phyloP scores from a whole-genome alignment of 2,888 invertebrate species.

The Ornithoptera priamus region DNA sequence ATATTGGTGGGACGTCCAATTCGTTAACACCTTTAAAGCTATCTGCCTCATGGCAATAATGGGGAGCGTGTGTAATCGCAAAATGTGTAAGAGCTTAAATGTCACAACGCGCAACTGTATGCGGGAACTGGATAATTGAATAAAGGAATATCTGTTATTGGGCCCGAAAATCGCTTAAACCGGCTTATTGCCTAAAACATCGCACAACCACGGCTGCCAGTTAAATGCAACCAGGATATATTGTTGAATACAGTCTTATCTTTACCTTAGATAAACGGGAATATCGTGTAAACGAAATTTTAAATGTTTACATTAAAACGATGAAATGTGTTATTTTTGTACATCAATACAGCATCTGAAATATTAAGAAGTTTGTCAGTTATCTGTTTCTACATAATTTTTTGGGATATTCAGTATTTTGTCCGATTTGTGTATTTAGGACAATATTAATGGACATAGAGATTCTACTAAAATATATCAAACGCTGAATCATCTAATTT shows the following conservation, averaged over 20 bases:
- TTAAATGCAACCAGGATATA: neutral
- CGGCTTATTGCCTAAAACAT: constrained; percentile 7
- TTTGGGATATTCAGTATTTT: too few relatives aligned
- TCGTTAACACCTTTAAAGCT: neutral
- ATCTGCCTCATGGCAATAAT: neutral
- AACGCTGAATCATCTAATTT: too few relatives aligned
- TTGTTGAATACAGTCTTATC: neutral
- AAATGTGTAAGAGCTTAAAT: constrained; percentile 19
- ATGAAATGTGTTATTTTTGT: neutral
- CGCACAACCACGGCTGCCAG: neutral
- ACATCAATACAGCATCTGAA: neutral
- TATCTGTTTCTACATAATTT: too few relatives aligned
- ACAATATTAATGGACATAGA: too few relatives aligned
- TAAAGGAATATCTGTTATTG: constrained; percentile 23
- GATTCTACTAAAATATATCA: too few relatives aligned
- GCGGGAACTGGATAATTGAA: constrained; percentile 23
- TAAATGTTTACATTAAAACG: too few relatives aligned
- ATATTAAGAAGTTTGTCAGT: neutral
- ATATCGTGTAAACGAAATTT: neutral
- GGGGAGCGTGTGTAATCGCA: constrained; percentile 7
- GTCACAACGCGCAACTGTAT: neutral
- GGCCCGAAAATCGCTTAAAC: constrained; percentile 13
- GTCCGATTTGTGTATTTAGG: too few relatives aligned
- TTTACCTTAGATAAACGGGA: neutral
- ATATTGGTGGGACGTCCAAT: neutral